These are phyloP conservation scores for Ceyx melanurus DNA, from an alignment of 2,113 vertebrate genomes.

Conservation along the genomic window DNA sequence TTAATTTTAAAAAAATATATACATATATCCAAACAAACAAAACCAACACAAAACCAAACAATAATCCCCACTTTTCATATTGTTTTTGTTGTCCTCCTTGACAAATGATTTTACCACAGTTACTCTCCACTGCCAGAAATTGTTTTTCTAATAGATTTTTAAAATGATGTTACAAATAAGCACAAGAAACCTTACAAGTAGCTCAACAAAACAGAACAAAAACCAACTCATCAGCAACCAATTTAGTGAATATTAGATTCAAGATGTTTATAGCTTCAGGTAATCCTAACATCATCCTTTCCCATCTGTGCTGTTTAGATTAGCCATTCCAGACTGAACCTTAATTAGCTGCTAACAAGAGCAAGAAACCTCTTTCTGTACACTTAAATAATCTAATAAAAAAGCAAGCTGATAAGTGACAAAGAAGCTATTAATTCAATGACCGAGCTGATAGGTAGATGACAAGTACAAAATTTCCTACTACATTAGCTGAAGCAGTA, in stretches of 20 bases:
- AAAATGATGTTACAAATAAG: neutral
- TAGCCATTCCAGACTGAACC: neutral
- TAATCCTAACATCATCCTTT: neutral
- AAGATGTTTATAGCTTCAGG: neutral
- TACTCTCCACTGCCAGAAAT: neutral
- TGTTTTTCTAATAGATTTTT: neutral
- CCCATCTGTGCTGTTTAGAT: neutral
- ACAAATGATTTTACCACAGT: neutral
- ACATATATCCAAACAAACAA: neutral
- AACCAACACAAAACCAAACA: neutral
- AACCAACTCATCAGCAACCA: neutral
- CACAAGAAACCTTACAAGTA: neutral
- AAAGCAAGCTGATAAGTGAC: neutral
- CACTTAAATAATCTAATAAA: neutral
- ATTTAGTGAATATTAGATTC: neutral
- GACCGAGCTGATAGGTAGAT: neutral
- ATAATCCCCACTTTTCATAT: neutral
- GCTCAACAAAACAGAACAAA: neutral
- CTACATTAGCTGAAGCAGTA: neutral
- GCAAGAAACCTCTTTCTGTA: neutral
- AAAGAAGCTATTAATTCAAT: neutral
- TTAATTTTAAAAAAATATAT: neutral
- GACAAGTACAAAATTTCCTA: neutral
- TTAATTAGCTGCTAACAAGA: neutral
- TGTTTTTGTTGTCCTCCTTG: neutral